Percentiles rank a stretch among this genome's conserved stretches.
phyloP scores from a whole-genome alignment of 2,113 vertebrate species.

The Eclectus roratus region DNA sequence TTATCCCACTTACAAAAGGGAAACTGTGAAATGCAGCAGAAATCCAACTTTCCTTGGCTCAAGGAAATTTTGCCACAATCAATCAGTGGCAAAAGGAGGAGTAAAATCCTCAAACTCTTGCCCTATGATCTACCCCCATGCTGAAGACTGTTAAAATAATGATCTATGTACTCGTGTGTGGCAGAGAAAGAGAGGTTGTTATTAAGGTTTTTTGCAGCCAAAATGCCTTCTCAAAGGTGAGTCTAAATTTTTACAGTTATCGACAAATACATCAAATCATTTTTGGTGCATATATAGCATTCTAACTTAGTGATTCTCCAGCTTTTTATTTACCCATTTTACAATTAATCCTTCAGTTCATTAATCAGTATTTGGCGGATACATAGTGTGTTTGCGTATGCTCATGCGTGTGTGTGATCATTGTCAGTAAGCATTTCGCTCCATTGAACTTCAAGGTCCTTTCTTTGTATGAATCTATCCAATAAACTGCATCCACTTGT shows the following conservation, averaged over 20 bases:
- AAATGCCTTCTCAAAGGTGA: not conserved
- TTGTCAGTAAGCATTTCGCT: fast-evolving
- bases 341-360: not conserved
- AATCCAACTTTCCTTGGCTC: not conserved
- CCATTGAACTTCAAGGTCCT: not conserved
- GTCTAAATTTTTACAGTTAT: not conserved
- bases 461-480: not conserved
- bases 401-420: not conserved
- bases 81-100: not conserved
- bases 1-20: slow-evolving; percentile 40
- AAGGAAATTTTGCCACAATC: not conserved
- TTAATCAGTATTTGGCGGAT: not conserved
- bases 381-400: fast-evolving
- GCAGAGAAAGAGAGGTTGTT: not conserved
- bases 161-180: not conserved
- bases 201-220: not conserved
- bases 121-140: not conserved
- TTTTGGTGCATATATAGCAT: not conserved
- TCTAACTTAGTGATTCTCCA: not conserved
- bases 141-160: not conserved
- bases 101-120: not conserved
- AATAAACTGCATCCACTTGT: not conserved
- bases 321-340: not conserved
- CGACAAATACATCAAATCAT: not conserved
- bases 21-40: slow-evolving; percentile 20